These are phyloP conservation scores for Rhopilema esculentum DNA, from an alignment of 30 jellyfish, hydroid and myxozoan species.

Conservation along the genomic window DNA sequence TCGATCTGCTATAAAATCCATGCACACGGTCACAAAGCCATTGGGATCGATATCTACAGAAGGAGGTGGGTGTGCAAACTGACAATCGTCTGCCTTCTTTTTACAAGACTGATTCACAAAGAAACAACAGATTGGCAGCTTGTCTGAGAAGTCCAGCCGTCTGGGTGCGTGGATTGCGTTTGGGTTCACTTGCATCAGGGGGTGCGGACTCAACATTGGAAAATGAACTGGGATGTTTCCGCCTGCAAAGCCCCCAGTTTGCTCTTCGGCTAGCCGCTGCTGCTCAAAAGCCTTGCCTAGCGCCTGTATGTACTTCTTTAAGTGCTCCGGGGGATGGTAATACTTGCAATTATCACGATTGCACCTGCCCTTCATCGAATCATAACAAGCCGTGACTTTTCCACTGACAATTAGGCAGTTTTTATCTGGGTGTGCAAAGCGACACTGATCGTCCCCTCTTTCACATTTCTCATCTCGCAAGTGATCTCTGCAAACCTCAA, in stretches of 20 bases:
- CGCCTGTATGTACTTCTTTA: constrained; percentile 51
- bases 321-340: constrained; percentile 71
- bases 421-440: constrained; percentile 64
- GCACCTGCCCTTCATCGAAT: constrained; percentile 68
- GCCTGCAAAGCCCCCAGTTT: constrained; percentile 14
- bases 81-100: constrained; percentile 63
- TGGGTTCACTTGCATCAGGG: constrained; percentile 26
- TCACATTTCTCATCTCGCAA: constrained; percentile 60
- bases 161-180: constrained; percentile 43
- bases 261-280: constrained; percentile 66
- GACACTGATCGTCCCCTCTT: constrained; percentile 60
- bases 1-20: constrained; percentile 68
- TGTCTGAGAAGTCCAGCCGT: constrained; percentile 74
- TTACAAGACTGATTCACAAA: constrained; percentile 55
- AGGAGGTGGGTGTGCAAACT: constrained; percentile 78
- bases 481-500: constrained; percentile 71
- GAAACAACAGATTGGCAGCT: constrained; percentile 70
- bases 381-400: constrained; percentile 65
- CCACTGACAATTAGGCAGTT: constrained; percentile 57
- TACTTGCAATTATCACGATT: constrained; percentile 62
- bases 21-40: constrained; percentile 84
- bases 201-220: constrained; percentile 10
- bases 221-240: constrained; percentile 27
- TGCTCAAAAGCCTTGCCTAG: constrained; percentile 77
- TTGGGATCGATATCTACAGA: constrained; percentile 62